Evolutionary conservation across 2,113 vertebrate species (phyloP), one percentile per base, ranked within the genome.

Genomic region (Myotis lucifugus): DNA sequence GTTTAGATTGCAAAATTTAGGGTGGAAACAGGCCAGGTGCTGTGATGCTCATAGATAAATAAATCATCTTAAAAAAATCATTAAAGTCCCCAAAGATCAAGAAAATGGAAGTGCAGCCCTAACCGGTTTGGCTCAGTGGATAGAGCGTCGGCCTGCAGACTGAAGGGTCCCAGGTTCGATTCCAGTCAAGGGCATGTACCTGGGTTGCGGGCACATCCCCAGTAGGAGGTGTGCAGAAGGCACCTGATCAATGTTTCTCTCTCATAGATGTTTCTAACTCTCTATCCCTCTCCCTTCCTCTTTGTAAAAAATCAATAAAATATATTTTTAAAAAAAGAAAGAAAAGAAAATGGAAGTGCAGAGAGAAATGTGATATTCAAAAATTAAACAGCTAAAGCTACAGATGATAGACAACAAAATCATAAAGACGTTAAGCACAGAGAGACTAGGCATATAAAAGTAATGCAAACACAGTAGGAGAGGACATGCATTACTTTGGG

Each of bases 21-120:
- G 76, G 42, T 8, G 3, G 32, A 85, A 78, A 32, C 29, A 40
- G 77, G 21, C 66, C 50, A 81, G 67, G 76, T 14, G 66, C 37
- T 50, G 25, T 69, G 50, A 67, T 10, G 14, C 17, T 78, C 34
- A 14, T 17, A 18, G 29, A 48, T 42, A 96, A 95, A 70, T n/a
- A 52, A 32, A 34, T 81, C 25, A 18, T 48, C 67, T 34, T 59
- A 37, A 54, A 89, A 95, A 87, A 32, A 48, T 76, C 18, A 19
- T 66, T 74, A 82, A 82, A 95, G 70, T 93, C 78, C 46, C 25
- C 23, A 14, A 84, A 89, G 67, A 90, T 56, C 34, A 69, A 73
- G 72, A 52, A 70, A 56, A 48, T 59, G 56, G 61, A 85, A 95
- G 50, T 14, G 8, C 14, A 17, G 66, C 42, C 42, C 42, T 42